A percentile compares a stretch with the other conserved stretches of the same genome.
Conservation (phyloP, 1,140 invertebrate genomes). For the Heterodera schachtii region DNA sequence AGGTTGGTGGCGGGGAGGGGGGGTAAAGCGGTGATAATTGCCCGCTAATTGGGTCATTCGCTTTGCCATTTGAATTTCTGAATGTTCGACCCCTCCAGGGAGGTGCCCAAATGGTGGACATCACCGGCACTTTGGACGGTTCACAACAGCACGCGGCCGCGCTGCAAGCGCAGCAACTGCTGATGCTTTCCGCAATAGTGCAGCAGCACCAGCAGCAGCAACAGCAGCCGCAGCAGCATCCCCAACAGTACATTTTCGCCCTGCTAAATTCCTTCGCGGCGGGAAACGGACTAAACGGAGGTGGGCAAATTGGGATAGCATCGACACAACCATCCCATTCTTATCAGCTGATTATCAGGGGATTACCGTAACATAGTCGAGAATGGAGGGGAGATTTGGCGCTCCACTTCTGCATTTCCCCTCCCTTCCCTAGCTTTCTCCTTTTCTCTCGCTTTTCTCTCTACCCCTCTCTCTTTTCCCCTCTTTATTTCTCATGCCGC, state of each 20-base stretch:
- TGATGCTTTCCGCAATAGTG: not conserved
- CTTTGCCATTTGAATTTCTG: too few relatives aligned
- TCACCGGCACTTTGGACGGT: not conserved
- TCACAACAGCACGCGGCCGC: not conserved
- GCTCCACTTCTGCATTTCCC: not conserved
- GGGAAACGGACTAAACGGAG: not conserved
- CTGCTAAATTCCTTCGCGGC: not conserved
- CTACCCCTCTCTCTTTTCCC: not conserved
- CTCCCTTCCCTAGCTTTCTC: not conserved
- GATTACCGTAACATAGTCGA: not conserved
- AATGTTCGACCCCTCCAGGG: not conserved
- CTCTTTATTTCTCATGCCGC: not conserved
- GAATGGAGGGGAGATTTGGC: not conserved
- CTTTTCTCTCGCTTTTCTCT: not conserved
- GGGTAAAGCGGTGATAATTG: not conserved
- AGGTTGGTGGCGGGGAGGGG: not conserved
- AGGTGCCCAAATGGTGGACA: not conserved
- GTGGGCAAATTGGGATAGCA: not conserved
- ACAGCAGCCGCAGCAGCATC: not conserved
- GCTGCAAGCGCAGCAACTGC: not conserved
- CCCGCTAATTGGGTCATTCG: too few relatives aligned
- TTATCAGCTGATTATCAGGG: not conserved
- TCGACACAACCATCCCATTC: not conserved
- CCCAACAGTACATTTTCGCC: not conserved
- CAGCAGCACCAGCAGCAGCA: not conserved